Percentiles rank a stretch among this genome's conserved stretches.
Conservation (phyloP, 2,888 invertebrate genomes). For the Emmelina monodactyla region DNA sequence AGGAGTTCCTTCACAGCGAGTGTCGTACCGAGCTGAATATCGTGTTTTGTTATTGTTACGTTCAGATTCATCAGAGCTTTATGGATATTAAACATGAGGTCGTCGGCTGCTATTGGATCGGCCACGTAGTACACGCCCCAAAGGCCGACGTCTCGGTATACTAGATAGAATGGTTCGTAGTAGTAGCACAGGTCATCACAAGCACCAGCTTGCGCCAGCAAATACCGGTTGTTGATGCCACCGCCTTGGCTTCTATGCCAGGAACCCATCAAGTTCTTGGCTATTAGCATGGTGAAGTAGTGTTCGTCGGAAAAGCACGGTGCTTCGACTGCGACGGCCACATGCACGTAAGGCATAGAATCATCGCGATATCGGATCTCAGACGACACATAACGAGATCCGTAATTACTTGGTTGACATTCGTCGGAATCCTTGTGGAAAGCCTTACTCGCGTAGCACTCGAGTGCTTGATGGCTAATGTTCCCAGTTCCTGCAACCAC, state of each 20-base stretch:
- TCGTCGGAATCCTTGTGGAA: constrained; percentile 25
- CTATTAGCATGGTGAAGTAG: constrained; percentile 31
- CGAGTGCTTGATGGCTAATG: constrained; percentile 70
- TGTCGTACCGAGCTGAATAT: constrained; percentile 34
- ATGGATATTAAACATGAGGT: constrained; percentile 37
- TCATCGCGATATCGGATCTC: constrained; percentile 33
- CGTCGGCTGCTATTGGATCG: constrained; percentile 29
- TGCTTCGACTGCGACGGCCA: constrained; percentile 51
- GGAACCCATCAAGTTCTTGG: constrained; percentile 37
- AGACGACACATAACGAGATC: constrained; percentile 22
- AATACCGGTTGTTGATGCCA: constrained; percentile 25
- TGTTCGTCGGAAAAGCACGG: constrained; percentile 37
- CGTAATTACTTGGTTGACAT: constrained; percentile 22
- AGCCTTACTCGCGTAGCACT: constrained; percentile 55
- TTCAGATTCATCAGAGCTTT: constrained; percentile 45
- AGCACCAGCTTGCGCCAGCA: constrained; percentile 30
- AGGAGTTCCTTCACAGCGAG: constrained; percentile 30
- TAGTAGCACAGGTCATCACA: constrained; percentile 31
- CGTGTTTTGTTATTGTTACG: constrained; percentile 22
- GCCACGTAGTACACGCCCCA: constrained; percentile 56
- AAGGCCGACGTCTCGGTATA: constrained; percentile 45
- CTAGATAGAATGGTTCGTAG: constrained; percentile 47
- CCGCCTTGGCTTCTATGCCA: constrained; percentile 43
- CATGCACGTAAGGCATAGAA: constrained; percentile 42
- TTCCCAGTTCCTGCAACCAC: constrained; percentile 77